These are phyloP conservation scores for Frankliniella fusca DNA, from an alignment of 2,888 invertebrate genomes.

Conservation along the genomic window DNA sequence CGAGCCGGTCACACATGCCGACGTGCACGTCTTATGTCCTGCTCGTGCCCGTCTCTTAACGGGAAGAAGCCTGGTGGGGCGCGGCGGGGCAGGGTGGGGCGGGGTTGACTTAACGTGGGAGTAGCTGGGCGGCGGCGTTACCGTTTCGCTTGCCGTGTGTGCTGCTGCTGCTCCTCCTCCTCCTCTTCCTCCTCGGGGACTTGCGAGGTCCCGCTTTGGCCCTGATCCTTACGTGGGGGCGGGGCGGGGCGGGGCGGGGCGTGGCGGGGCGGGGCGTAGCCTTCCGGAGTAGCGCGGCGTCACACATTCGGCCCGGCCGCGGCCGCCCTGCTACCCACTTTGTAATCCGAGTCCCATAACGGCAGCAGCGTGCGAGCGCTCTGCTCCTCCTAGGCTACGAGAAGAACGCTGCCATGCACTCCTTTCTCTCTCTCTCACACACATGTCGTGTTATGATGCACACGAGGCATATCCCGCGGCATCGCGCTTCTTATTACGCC, in stretches of 20 bases:
- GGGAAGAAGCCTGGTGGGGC: neutral
- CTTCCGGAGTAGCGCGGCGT: neutral
- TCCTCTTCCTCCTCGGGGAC: no score
- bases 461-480: conserved; percentile 1
- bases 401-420: neutral
- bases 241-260: no score
- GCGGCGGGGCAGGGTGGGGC: neutral
- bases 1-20: neutral
- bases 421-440: neutral
- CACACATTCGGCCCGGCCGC: neutral
- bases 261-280: no score
- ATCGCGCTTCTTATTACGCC: conserved; percentile 27
- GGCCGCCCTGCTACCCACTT: neutral
- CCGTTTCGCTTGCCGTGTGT: neutral
- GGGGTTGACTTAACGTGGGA: conserved; percentile 1
- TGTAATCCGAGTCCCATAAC: conserved; percentile 13
- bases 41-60: conserved; percentile 24
- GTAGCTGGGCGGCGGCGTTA: neutral
- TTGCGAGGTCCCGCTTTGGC: no score
- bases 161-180: neutral
- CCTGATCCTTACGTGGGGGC: no score
- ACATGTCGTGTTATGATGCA: conserved; percentile 2
- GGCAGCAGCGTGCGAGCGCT: neutral
- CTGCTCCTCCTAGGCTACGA: neutral
- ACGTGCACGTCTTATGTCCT: conserved; percentile 13